These are phyloP conservation scores for Rhyzopertha dominica DNA, from an alignment of 1,140 invertebrate genomes.

Conservation along the genomic window DNA sequence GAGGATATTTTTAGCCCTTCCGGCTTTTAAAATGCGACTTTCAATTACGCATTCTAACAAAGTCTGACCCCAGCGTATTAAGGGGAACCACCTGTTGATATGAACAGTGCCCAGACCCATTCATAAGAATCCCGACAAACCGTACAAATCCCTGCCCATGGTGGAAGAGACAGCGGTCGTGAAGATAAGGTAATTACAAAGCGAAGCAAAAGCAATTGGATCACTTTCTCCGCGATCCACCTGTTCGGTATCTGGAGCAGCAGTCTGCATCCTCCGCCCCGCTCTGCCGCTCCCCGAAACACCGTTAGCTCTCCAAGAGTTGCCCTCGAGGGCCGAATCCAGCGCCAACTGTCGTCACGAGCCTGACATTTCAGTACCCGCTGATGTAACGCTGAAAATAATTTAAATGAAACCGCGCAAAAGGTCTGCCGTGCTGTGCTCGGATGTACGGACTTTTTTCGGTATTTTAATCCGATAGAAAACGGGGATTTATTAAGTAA, in stretches of 20 bases:
- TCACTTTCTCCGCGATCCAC: constrained; percentile 21
- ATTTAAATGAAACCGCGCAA: too few relatives aligned
- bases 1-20: too few relatives aligned
- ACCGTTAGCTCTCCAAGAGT: neutral
- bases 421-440: too few relatives aligned
- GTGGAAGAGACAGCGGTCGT: neutral
- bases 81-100: neutral
- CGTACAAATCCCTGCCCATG: neutral
- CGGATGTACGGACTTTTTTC: too few relatives aligned
- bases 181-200: constrained; percentile 2
- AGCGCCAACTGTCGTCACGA: constrained; percentile 8
- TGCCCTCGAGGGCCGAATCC: neutral
- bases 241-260: constrained; percentile 18
- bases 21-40: constrained; percentile 1
- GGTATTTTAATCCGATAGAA: too few relatives aligned
- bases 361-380: constrained; percentile 4
- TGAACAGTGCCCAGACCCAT: neutral
- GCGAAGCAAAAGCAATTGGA: constrained; percentile 8
- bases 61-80: constrained; percentile 4
- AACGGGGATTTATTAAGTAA: too few relatives aligned
- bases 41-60: constrained; percentile 4
- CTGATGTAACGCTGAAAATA: too few relatives aligned
- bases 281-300: neutral
- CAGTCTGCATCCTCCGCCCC: constrained; percentile 6
- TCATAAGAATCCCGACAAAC: neutral